Evolutionary conservation across 2,797 vertebrate genomes (phyloP).

Genomic region (Tokudaia muenninki): DNA sequence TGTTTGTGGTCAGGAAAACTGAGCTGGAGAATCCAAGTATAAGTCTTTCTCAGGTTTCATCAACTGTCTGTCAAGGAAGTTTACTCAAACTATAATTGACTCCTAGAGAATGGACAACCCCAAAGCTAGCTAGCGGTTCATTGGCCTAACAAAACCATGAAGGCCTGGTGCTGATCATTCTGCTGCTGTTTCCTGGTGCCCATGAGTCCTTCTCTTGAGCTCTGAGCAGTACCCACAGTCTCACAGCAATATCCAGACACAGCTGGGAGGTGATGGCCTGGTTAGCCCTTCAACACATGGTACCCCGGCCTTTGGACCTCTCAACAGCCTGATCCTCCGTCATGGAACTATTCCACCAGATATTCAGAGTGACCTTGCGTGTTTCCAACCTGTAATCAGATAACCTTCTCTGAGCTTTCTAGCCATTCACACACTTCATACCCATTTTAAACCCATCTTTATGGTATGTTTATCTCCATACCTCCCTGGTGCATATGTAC

Average conservation of each 20-base stretch:
- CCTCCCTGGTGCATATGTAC: not conserved
- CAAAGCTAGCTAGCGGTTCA: not conserved
- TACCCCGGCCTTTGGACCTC: not conserved
- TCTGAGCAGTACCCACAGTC: not conserved
- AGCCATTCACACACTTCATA: not conserved
- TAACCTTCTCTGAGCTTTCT: not conserved
- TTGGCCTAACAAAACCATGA: not conserved
- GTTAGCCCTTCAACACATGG: not conserved
- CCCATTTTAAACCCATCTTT: not conserved
- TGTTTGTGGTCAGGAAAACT: not conserved
- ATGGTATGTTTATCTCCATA: not conserved
- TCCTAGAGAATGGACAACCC: not conserved
- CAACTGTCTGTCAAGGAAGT: not conserved
- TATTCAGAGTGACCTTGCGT: not conserved
- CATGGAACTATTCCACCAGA: not conserved
- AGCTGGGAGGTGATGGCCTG: not conserved
- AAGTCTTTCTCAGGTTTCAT: conserved; percentile 6
- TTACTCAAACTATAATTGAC: not conserved
- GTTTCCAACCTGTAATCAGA: not conserved
- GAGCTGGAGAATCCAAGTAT: not conserved
- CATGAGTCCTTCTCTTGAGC: not conserved
- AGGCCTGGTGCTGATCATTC: not conserved
- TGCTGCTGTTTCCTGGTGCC: not conserved
- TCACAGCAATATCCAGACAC: not conserved
- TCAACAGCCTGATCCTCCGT: not conserved